Percentiles rank a stretch among this genome's conserved stretches.
Evolutionary conservation across 1,140 invertebrate genomes (phyloP).

Genomic region (Leptinotarsa lineolata): DNA sequence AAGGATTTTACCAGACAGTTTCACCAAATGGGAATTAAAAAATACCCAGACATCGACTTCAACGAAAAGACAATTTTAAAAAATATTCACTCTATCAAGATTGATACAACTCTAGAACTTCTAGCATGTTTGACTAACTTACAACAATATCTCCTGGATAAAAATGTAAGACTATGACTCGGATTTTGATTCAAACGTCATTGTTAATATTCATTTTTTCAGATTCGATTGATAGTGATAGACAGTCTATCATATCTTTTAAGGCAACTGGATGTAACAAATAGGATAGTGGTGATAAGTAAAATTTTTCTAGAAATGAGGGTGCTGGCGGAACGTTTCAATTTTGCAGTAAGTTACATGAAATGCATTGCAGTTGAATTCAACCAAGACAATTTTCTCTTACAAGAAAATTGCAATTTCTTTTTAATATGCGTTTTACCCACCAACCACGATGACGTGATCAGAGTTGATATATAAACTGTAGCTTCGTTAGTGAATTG

Average conservation of each 20-base stretch:
- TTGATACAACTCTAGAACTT: constrained; percentile 38
- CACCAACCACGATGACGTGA: too few relatives aligned
- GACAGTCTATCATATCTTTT: constrained; percentile 47
- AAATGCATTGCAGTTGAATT: not conserved
- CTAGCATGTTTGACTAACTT: constrained; percentile 38
- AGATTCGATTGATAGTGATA: constrained; percentile 47
- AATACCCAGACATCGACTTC: constrained; percentile 4
- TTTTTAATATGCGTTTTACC: too few relatives aligned
- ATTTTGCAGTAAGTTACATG: constrained; percentile 44
- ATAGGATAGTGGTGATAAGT: constrained; percentile 41
- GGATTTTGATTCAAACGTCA: too few relatives aligned
- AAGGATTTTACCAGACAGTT: constrained; percentile 18
- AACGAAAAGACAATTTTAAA: constrained; percentile 37
- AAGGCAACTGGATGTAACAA: constrained; percentile 36
- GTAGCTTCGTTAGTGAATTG: too few relatives aligned
- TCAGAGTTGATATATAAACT: too few relatives aligned
- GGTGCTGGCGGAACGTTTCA: constrained; percentile 36
- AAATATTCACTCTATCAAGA: constrained; percentile 43
- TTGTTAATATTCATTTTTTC: constrained; percentile 16
- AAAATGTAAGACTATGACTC: constrained; percentile 28
- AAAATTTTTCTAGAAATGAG: constrained; percentile 42
- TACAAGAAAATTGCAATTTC: too few relatives aligned
- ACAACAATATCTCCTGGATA: constrained; percentile 32
- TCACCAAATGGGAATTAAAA: constrained; percentile 1
- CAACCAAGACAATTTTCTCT: not conserved